phyloP scores from a whole-genome alignment of 1,140 invertebrate species.

The Dysdera silvatica region DNA sequence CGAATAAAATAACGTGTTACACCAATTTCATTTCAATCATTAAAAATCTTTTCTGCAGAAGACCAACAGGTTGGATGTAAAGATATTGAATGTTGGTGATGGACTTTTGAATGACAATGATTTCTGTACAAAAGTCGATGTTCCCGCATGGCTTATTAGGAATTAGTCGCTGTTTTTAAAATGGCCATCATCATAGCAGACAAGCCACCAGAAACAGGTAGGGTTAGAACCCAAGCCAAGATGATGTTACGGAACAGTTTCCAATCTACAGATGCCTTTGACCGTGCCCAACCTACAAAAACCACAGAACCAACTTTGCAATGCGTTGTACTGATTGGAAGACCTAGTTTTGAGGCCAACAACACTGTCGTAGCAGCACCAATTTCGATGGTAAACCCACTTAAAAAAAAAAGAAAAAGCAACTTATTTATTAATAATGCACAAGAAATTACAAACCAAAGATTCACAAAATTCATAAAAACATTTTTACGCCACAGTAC shows the following conservation, averaged over 20 bases:
- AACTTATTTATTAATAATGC: neutral
- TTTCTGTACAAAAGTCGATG: too few species aligned
- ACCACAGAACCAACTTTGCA: slow-evolving; percentile 97
- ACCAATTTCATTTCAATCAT: too few species aligned
- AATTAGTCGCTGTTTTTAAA: slow-evolving; percentile 45
- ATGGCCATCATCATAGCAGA: slow-evolving; percentile 37
- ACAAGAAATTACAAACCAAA: neutral
- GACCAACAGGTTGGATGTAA: too few species aligned
- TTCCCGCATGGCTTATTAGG: neutral
- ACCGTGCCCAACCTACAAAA: slow-evolving; percentile 72
- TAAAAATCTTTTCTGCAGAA: too few species aligned
- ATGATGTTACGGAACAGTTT: slow-evolving; percentile 87
- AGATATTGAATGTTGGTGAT: too few species aligned
- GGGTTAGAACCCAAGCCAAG: slow-evolving; percentile 92
- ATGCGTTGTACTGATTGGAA: slow-evolving; percentile 96
- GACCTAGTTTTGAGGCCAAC: slow-evolving; percentile 86
- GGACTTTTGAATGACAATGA: too few species aligned
- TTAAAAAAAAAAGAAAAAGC: slow-evolving; percentile 39
- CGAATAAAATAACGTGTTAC: too few species aligned
- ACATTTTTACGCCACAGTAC: slow-evolving; percentile 36
- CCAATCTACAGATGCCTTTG: slow-evolving; percentile 66
- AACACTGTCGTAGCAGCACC: slow-evolving; percentile 93
- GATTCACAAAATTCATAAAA: too few species aligned
- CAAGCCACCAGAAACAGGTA: slow-evolving; percentile 67
- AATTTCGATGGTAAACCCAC: slow-evolving; percentile 90